Conservation (phyloP, 2,888 invertebrate species). For the Elegia similella region DNA sequence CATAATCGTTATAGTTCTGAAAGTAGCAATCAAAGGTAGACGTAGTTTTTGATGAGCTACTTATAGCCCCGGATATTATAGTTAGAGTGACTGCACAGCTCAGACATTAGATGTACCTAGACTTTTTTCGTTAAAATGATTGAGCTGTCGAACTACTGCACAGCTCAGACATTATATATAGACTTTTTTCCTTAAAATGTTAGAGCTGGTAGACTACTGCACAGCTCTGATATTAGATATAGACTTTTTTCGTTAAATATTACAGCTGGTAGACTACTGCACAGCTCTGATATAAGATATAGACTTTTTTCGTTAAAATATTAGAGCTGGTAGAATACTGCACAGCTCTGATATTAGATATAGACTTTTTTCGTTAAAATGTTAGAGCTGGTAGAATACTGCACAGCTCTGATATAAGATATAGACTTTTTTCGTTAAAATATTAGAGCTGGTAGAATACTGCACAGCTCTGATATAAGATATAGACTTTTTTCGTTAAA, state of each 20-base stretch:
- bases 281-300: background rate
- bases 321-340: no score
- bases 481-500: no score
- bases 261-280: no score
- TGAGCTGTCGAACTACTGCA: background rate
- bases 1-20: slow-evolving; percentile 14
- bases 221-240: background rate
- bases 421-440: background rate
- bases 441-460: no score
- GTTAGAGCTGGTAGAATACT: no score
- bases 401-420: background rate
- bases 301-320: background rate
- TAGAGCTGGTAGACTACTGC: no score
- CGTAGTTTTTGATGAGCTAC: slow-evolving; percentile 15
- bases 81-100: slow-evolving; percentile 1
- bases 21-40: slow-evolving; percentile 15
- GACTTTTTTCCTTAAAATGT: background rate
- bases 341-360: background rate
- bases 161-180: background rate
- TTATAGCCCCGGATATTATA: background rate
- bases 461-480: background rate
- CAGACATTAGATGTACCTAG: background rate
- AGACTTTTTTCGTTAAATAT: background rate
- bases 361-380: background rate
- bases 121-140: background rate